phyloP scores from a whole-genome alignment of 2,797 vertebrate genomes.

The Acanthurus lineatus region DNA sequence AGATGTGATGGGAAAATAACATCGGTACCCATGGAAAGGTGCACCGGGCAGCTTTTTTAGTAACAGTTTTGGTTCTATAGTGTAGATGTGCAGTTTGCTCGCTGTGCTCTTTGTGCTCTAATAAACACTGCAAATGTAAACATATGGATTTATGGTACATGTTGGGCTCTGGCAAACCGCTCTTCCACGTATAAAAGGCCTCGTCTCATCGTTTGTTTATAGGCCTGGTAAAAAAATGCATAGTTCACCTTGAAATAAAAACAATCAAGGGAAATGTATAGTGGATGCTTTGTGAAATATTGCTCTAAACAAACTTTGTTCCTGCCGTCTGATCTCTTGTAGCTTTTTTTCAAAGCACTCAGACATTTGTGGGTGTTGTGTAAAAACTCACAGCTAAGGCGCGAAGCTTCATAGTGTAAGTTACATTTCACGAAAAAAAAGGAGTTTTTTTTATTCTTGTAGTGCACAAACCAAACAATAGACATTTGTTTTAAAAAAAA shows the following conservation, averaged over 20 bases:
- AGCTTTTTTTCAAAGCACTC: slow-evolving; percentile 24
- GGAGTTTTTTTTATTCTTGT: slow-evolving; percentile 19
- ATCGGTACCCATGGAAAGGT: too few relatives aligned
- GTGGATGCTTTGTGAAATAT: not conserved
- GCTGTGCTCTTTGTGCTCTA: too few relatives aligned
- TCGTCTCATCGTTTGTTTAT: too few relatives aligned
- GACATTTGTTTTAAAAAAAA: slow-evolving; percentile 14
- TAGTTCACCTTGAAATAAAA: slow-evolving; percentile 1
- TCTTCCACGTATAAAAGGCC: too few relatives aligned
- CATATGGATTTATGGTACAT: too few relatives aligned
- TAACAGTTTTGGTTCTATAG: too few relatives aligned
- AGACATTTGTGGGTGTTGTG: slow-evolving; percentile 54
- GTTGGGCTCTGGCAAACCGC: too few relatives aligned
- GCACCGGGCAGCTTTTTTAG: too few relatives aligned
- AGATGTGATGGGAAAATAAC: too few relatives aligned
- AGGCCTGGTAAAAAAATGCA: too few relatives aligned
- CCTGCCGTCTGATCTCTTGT: slow-evolving; percentile 21
- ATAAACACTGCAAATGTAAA: too few relatives aligned
- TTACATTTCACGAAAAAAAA: slow-evolving; percentile 39
- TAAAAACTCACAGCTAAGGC: slow-evolving; percentile 51
- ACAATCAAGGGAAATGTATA: slow-evolving; percentile 11
- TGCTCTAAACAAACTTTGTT: slow-evolving; percentile 11
- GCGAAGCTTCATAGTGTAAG: slow-evolving; percentile 38
- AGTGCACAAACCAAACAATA: slow-evolving; percentile 15
- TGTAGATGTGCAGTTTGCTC: too few relatives aligned